These are phyloP conservation scores for Calameuta pallipes DNA, from an alignment of 2,888 invertebrate species.

Conservation along the genomic window DNA sequence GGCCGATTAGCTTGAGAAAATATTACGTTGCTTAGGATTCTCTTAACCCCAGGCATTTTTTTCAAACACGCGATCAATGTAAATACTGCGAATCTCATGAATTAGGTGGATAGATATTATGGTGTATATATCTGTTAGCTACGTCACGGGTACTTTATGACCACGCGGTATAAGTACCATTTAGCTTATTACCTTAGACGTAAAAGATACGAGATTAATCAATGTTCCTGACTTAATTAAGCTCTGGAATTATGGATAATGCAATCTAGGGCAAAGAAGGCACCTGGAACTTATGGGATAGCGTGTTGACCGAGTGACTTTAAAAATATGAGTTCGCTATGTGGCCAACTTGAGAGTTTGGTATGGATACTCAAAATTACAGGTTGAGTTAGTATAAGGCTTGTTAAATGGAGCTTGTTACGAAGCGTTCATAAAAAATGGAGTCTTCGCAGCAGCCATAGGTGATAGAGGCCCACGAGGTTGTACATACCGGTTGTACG, in stretches of 20 bases:
- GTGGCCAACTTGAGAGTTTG: slow-evolving; percentile 34
- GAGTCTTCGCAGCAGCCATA: not conserved
- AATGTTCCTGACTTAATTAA: not conserved
- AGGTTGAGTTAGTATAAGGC: slow-evolving; percentile 33
- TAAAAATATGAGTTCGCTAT: not conserved
- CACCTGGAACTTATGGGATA: not conserved
- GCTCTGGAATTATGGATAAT: not conserved
- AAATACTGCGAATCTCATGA: not conserved
- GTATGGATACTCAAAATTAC: slow-evolving; percentile 43
- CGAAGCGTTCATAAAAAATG: slow-evolving; percentile 11
- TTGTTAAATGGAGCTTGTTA: slow-evolving; percentile 48
- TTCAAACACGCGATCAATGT: not conserved
- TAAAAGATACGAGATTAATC: not conserved
- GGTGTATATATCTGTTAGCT: not conserved
- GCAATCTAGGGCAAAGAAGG: not conserved
- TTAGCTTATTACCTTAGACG: not conserved
- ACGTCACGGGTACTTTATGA: not conserved
- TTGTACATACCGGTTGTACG: not conserved
- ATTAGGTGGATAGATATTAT: not conserved
- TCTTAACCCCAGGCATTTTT: not conserved
- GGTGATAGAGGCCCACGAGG: not conserved
- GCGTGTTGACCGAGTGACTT: not conserved
- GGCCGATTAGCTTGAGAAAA: not conserved
- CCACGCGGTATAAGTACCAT: not conserved
- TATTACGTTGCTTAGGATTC: not conserved